phyloP scores from a whole-genome alignment of 2,888 invertebrate species.

The Bibio marci region DNA sequence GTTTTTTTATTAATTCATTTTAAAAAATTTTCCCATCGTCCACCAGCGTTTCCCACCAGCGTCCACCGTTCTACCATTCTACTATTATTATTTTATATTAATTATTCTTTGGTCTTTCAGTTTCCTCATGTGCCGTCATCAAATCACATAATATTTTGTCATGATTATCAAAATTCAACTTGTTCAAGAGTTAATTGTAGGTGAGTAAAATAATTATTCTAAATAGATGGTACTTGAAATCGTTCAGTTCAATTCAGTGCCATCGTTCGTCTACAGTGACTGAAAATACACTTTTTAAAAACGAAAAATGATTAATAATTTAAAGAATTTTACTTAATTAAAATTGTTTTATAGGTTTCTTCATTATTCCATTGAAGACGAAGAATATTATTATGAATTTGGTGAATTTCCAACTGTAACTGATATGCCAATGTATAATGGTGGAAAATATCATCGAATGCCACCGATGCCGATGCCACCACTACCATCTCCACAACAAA shows the following conservation, averaged over 20 bases:
- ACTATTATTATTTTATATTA: not conserved
- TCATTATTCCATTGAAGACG: constrained; percentile 61
- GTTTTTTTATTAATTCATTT: not conserved
- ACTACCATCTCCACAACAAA: not conserved
- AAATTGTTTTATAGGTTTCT: constrained; percentile 37
- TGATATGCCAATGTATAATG: not conserved
- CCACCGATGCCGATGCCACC: not conserved
- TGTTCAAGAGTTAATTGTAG: constrained; percentile 54
- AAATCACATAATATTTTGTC: constrained; percentile 34
- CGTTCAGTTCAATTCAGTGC: not conserved
- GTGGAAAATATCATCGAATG: too few relatives aligned
- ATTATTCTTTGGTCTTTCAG: constrained; percentile 4
- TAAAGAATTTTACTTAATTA: too few relatives aligned
- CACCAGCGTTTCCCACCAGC: too few relatives aligned
- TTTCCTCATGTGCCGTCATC: constrained; percentile 15
- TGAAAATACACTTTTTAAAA: too few relatives aligned
- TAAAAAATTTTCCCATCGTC: not conserved
- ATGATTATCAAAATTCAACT: constrained; percentile 54
- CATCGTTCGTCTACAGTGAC: too few relatives aligned
- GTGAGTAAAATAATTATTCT: constrained; percentile 19
- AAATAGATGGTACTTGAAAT: too few relatives aligned
- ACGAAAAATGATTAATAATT: too few relatives aligned
- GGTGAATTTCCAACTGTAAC: constrained; percentile 43
- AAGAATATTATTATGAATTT: constrained; percentile 51
- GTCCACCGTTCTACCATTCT: too few relatives aligned